Base-by-base conservation (phyloP, 1,140 invertebrate genomes). In the Cherax quadricarinatus region DNA sequence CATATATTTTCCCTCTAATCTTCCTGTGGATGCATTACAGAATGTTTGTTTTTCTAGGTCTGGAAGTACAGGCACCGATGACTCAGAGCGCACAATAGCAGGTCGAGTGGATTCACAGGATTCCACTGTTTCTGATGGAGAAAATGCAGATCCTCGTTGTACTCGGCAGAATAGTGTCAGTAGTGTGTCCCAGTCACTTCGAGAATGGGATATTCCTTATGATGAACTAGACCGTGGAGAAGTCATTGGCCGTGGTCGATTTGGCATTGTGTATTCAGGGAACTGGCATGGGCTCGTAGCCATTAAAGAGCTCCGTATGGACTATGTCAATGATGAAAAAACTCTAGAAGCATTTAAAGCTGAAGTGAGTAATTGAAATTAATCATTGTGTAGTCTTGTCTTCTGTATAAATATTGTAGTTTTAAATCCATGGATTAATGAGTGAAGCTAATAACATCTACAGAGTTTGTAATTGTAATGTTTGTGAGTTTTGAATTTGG, bases 201-300 rank as follows among this genome's bases (percentile, higher is more conserved):
- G 98, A 94, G 98, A 99, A 95, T 99, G 98, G 99, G 98, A 99
- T 95, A 99, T 99, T 95, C 98, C 98, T 80, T 99, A 97, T 96
- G 98, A 98, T 94, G 98, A 99, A 95, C 95, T 99, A 81, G 97
- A 97, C 94, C 96, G 99, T 94, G 97, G 97, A 80, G 98, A 99
- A 93, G 96, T 97, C 92, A 97, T 99, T 93, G 99, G 99, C 48
- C 97, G 96, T 49, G 99, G 98, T 18, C 96, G 98, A 92, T 99
- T 99, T 96, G 98, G 98, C 78, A 98, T 97, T 14, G 99, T 99
- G 41, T 98, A 98, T 95, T 97, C 98, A 94, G 99, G 98, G 75
- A 97, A 98, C 94, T 99, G 99, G 99, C 99, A 99, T 96, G 99
- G 99, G 3, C 98, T 98, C 95, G 99, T 99, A 60, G 99, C 99